phyloP scores from a whole-genome alignment of 2,888 invertebrate species.

The Phoronis australis region DNA sequence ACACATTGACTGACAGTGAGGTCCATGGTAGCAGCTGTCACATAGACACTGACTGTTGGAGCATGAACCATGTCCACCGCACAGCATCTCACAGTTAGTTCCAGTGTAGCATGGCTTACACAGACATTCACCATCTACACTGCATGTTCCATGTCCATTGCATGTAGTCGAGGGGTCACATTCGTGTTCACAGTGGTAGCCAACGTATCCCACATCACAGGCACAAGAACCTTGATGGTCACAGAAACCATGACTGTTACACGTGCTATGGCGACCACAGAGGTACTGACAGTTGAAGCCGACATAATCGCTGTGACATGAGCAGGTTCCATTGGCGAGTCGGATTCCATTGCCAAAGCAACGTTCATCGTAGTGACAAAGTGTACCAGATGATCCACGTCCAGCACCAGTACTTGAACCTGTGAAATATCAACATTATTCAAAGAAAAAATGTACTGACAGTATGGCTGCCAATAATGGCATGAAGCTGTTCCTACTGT shows the following conservation, averaged over 20 bases:
- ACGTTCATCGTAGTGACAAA: conserved; percentile 11
- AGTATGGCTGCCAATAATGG: too few species aligned
- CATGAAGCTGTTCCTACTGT: too few species aligned
- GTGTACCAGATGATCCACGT: conserved; percentile 14
- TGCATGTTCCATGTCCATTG: conserved; percentile 27
- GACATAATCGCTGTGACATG: conserved; percentile 20
- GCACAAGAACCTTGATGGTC: conserved; percentile 20
- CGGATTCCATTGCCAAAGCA: too few species aligned
- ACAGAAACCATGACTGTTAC: conserved; percentile 24
- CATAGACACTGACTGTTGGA: conserved; percentile 23
- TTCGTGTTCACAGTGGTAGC: conserved; percentile 23
- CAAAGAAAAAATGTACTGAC: too few species aligned
- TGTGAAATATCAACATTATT: too few species aligned
- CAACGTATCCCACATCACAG: conserved; percentile 26
- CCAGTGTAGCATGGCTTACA: conserved; percentile 34
- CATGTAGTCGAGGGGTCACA: conserved; percentile 22
- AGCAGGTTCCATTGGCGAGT: conserved; percentile 16
- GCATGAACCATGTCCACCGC: conserved; percentile 25
- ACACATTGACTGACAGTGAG: conserved; percentile 27
- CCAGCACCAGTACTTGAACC: conserved; percentile 10
- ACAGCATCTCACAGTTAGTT: conserved; percentile 21
- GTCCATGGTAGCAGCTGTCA: conserved; percentile 26
- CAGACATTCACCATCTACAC: conserved; percentile 24
- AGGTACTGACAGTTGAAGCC: conserved; percentile 30
- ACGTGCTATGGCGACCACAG: conserved; percentile 18